Percentiles rank a stretch among this genome's conserved stretches.
Conservation (phyloP, 2,113 vertebrate genomes). For the Colistium nudipinnis region DNA sequence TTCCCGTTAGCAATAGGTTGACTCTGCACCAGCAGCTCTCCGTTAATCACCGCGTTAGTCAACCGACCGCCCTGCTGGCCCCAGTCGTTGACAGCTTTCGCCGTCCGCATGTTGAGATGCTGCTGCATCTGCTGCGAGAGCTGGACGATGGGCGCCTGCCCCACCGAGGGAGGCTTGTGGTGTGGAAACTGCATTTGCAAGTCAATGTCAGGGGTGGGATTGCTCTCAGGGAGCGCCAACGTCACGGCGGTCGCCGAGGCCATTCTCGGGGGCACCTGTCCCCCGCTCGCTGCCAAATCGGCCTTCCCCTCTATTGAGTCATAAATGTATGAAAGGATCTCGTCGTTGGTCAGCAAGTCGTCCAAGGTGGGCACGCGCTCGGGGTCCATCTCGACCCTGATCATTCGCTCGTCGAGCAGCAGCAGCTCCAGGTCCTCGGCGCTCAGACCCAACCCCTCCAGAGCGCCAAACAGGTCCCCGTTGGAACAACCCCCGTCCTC, state of each 20-base stretch:
- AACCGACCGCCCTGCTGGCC: constrained; percentile 34
- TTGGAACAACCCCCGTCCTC: constrained; percentile 78
- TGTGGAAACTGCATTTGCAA: constrained; percentile 60
- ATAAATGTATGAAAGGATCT: constrained; percentile 81
- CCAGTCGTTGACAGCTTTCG: constrained; percentile 44
- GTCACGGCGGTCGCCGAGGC: constrained; percentile 1
- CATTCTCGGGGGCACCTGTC: constrained; percentile 24
- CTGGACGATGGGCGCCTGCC: constrained; percentile 67
- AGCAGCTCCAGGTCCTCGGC: constrained; percentile 85
- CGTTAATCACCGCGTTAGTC: constrained; percentile 24
- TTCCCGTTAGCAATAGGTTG: constrained; percentile 48
- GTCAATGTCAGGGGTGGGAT: constrained; percentile 25
- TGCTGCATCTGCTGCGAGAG: constrained; percentile 80
- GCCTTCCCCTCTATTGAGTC: constrained; percentile 64
- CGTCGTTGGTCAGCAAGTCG: constrained; percentile 71
- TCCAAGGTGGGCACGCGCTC: constrained; percentile 69
- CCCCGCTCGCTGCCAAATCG: constrained; percentile 19
- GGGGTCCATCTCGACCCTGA: constrained; percentile 79
- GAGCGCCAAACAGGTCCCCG: constrained; percentile 76
- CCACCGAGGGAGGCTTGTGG: constrained; percentile 47
- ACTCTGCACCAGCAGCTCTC: constrained; percentile 42
- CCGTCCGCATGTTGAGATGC: constrained; percentile 61
- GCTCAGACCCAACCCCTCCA: constrained; percentile 82
- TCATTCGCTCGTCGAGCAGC: constrained; percentile 84
- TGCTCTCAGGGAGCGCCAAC: constrained; percentile 20